Evolutionary conservation across 1,140 invertebrate genomes (phyloP).

Genomic region (Penaeus indicus): DNA sequence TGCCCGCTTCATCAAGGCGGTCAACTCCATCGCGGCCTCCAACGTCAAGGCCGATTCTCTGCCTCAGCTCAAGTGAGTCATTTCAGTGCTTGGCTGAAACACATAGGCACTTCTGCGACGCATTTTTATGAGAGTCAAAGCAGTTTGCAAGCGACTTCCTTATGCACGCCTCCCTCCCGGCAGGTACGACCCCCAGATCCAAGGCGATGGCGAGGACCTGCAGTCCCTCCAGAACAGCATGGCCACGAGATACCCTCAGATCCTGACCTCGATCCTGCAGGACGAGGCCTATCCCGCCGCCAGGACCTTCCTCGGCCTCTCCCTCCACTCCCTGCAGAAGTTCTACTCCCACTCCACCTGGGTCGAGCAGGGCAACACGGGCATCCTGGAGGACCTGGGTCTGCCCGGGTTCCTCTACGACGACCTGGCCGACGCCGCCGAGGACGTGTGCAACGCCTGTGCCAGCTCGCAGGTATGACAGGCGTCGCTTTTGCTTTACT

Average conservation of each 20-base stretch:
- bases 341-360: background rate
- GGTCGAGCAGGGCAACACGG: background rate
- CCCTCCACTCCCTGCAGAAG: background rate
- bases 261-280: no score
- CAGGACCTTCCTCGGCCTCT: background rate
- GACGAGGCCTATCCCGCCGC: no score
- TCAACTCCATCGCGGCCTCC: constrained; percentile 48
- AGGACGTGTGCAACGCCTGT: constrained; percentile 47
- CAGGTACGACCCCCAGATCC: no score
- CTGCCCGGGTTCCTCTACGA: constrained; percentile 36
- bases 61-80: constrained; percentile 28
- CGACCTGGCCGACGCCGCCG: background rate
- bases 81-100: no score
- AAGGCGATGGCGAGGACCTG: no score
- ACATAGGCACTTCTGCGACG: no score
- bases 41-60: constrained; percentile 47
- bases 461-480: constrained; percentile 19
- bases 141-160: no score
- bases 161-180: no score
- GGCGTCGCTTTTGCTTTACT: background rate
- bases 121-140: no score
- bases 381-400: background rate
- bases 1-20: constrained; percentile 54
- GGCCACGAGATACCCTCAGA: no score
- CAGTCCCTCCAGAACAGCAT: no score